Conservation (phyloP, 2,888 invertebrate species). For the Microctonus brassicae region DNA sequence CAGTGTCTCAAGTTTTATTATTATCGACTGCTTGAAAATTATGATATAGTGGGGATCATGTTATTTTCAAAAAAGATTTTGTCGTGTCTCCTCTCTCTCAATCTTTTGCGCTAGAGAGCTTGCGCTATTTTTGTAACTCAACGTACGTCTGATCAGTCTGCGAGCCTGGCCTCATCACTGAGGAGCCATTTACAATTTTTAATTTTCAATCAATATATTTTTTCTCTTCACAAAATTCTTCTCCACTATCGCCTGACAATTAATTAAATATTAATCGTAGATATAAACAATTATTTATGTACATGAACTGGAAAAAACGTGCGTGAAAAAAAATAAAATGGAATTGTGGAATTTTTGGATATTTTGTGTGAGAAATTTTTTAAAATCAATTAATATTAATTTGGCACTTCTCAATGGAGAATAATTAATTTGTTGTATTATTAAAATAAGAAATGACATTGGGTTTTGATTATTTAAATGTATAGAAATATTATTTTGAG, state of each 20-base stretch:
- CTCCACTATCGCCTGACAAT: too few relatives aligned
- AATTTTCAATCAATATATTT: neutral
- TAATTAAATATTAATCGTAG: too few relatives aligned
- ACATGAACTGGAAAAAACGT: neutral
- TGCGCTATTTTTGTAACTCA: conserved; percentile 62
- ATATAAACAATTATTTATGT: too few relatives aligned
- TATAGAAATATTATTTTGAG: too few relatives aligned
- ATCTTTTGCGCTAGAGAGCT: conserved; percentile 8
- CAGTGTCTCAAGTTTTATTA: too few relatives aligned
- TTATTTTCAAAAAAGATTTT: conserved; percentile 45
- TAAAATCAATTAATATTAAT: neutral
- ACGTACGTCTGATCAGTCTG: conserved; percentile 62
- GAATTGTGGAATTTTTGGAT: conserved; percentile 1
- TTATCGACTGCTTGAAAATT: too few relatives aligned
- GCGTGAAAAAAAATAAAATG: neutral
- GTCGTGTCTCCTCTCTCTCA: conserved; percentile 5
- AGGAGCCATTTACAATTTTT: conserved; percentile 45
- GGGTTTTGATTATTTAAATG: too few relatives aligned
- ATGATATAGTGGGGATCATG: neutral
- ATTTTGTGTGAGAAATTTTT: neutral
- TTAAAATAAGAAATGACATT: neutral
- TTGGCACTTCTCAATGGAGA: neutral
- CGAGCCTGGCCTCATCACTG: conserved; percentile 53
- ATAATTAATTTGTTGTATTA: too few relatives aligned
- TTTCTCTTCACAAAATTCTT: too few relatives aligned